Percentiles rank a stretch among this genome's conserved stretches.
Conservation (phyloP, 2,888 invertebrate genomes). For the Congeria kusceri region DNA sequence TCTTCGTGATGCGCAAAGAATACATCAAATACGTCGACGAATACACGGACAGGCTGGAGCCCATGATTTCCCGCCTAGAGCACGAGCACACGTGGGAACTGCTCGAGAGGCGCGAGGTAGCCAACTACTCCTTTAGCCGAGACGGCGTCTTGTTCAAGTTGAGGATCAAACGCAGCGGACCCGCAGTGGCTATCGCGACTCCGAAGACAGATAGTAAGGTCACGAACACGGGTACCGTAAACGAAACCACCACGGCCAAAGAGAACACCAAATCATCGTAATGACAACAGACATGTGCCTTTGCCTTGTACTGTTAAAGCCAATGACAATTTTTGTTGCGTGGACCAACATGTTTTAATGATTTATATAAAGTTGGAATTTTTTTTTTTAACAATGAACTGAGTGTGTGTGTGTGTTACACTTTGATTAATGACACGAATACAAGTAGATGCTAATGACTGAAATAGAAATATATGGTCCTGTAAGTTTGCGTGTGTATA, state of each 20-base stretch:
- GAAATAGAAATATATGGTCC: too few relatives aligned
- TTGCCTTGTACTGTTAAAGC: too few relatives aligned
- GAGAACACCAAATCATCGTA: neutral
- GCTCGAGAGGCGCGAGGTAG: conserved; percentile 70
- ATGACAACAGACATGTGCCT: neutral
- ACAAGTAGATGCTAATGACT: too few relatives aligned
- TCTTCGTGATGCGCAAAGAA: conserved; percentile 79
- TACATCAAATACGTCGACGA: conserved; percentile 76
- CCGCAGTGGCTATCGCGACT: neutral
- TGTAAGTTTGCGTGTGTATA: too few relatives aligned
- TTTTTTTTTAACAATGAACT: too few relatives aligned
- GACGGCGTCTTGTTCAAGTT: conserved; percentile 77
- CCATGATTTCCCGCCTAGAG: conserved; percentile 70
- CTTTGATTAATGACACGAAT: too few relatives aligned
- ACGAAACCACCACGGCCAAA: neutral
- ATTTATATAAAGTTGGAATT: too few relatives aligned
- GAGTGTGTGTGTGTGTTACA: too few relatives aligned
- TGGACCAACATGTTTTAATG: too few relatives aligned
- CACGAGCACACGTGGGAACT: conserved; percentile 66
- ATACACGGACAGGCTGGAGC: conserved; percentile 75
- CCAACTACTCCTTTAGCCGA: conserved; percentile 78
- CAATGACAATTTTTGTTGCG: too few relatives aligned
- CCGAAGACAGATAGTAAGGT: neutral
- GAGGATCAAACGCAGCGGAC: conserved; percentile 51
- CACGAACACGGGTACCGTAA: neutral